These are phyloP conservation scores for Oryzias woworae DNA, from an alignment of 2,113 vertebrate species.

Conservation along the genomic window DNA sequence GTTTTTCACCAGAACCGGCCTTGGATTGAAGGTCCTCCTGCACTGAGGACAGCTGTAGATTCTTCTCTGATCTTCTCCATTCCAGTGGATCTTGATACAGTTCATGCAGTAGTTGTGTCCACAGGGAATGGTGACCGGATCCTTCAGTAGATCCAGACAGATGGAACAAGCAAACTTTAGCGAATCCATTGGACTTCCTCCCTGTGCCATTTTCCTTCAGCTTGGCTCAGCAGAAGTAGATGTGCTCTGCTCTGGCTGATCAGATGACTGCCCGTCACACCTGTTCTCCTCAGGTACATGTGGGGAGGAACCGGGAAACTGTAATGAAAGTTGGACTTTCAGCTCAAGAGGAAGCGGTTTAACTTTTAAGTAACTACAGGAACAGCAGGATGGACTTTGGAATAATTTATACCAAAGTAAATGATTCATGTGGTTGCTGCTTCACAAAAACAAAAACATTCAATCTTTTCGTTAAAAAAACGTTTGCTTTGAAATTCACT, in stretches of 20 bases:
- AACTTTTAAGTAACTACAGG: background rate
- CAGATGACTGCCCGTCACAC: background rate
- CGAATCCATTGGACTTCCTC: background rate
- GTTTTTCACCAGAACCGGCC: background rate
- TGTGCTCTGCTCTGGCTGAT: background rate
- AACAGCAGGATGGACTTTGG: background rate
- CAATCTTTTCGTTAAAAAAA: too few relatives aligned
- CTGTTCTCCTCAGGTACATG: too few relatives aligned
- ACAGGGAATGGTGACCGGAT: conserved; percentile 16
- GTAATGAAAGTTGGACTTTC: background rate
- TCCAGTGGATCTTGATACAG: background rate
- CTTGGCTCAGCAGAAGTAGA: background rate
- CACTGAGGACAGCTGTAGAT: conserved; percentile 25
- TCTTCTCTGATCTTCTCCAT: background rate
- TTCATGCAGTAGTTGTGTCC: conserved; percentile 5
- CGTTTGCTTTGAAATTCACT: too few relatives aligned
- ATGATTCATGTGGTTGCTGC: too few relatives aligned
- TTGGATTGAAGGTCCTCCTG: background rate
- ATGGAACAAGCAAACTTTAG: conserved; percentile 1
- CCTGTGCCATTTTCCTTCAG: conserved; percentile 8
- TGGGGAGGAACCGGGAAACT: background rate
- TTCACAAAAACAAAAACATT: too few relatives aligned
- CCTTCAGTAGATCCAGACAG: conserved; percentile 30
- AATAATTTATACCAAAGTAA: too few relatives aligned
- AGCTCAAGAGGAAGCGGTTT: background rate